Conservation (phyloP, 2,888 invertebrate genomes). For the Drosophila nr. medialis region DNA sequence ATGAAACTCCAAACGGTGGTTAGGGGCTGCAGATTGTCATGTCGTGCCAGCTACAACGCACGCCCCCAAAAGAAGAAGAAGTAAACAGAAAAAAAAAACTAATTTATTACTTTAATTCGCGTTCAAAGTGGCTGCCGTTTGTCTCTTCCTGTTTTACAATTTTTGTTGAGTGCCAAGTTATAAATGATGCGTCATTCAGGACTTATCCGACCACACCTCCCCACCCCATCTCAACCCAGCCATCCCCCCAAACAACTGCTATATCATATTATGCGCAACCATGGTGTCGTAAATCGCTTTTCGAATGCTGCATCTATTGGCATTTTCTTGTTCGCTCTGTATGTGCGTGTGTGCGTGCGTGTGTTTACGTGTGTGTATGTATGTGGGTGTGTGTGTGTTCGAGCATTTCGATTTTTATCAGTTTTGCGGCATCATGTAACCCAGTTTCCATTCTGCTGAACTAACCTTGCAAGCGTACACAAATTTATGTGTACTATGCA, state of each 20-base stretch:
- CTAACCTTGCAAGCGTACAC: constrained; percentile 69
- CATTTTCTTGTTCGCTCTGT: constrained; percentile 30
- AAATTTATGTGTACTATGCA: constrained; percentile 65
- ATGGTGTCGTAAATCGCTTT: constrained; percentile 76
- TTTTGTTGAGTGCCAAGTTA: constrained; percentile 71
- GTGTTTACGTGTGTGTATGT: constrained; percentile 9
- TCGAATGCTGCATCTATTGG: constrained; percentile 71
- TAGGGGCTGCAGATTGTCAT: constrained; percentile 37
- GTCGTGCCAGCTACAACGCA: constrained; percentile 41
- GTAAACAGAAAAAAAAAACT: constrained; percentile 40
- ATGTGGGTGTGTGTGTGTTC: constrained; percentile 7
- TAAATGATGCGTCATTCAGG: constrained; percentile 70
- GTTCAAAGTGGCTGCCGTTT: constrained; percentile 70
- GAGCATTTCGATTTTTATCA: constrained; percentile 60
- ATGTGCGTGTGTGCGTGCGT: constrained; percentile 4
- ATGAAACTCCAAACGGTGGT: constrained; percentile 9
- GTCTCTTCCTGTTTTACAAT: constrained; percentile 71
- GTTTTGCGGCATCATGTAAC: constrained; percentile 60
- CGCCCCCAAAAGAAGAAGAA: constrained; percentile 18
- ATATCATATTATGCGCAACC: constrained; percentile 72
- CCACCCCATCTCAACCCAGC: background rate
- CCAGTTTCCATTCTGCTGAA: constrained; percentile 63
- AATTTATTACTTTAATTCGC: constrained; percentile 74
- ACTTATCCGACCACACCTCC: constrained; percentile 21
- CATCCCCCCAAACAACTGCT: constrained; percentile 7